Percentiles rank a stretch among this genome's conserved stretches.
Conservation (phyloP, 2,888 invertebrate species). For the Barypeithes pellucidus region DNA sequence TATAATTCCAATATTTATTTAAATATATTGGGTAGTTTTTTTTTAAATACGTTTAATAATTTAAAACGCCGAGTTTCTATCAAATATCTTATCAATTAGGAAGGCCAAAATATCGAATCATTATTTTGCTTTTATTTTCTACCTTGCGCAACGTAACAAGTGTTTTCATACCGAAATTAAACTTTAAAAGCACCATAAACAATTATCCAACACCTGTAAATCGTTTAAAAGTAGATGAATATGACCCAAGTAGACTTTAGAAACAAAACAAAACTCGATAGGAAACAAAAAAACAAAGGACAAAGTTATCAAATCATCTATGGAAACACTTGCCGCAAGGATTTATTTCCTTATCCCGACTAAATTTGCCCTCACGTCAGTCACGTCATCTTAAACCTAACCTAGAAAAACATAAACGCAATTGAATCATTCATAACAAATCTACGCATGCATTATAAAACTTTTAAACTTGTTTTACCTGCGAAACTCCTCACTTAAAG, state of each 20-base stretch:
- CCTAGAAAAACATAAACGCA: slow-evolving; percentile 53
- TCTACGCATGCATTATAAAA: slow-evolving; percentile 50
- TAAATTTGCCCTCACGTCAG: slow-evolving; percentile 40
- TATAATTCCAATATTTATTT: too few relatives aligned
- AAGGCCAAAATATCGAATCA: slow-evolving; percentile 11
- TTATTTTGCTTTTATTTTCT: slow-evolving; percentile 12
- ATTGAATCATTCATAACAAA: slow-evolving; percentile 33
- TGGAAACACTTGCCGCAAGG: slow-evolving; percentile 32
- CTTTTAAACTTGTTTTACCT: slow-evolving; percentile 55
- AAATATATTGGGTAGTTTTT: too few relatives aligned
- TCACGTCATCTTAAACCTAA: slow-evolving; percentile 54
- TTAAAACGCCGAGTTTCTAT: background rate
- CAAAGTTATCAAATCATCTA: slow-evolving; percentile 28
- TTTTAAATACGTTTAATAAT: background rate
- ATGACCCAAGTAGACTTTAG: background rate
- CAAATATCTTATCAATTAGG: background rate
- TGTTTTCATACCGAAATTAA: background rate
- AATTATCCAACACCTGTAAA: background rate
- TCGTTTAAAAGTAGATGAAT: background rate
- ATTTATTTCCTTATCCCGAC: slow-evolving; percentile 12
- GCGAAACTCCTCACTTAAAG: slow-evolving; percentile 37
- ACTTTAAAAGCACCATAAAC: background rate
- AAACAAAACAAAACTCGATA: slow-evolving; percentile 6
- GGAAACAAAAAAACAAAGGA: slow-evolving; percentile 14
- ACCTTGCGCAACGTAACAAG: slow-evolving; percentile 25